Evolutionary conservation across 1,140 invertebrate genomes (phyloP), one percentile per base, ranked within the genome.

Genomic region (Rhynchophorus ferrugineus): DNA sequence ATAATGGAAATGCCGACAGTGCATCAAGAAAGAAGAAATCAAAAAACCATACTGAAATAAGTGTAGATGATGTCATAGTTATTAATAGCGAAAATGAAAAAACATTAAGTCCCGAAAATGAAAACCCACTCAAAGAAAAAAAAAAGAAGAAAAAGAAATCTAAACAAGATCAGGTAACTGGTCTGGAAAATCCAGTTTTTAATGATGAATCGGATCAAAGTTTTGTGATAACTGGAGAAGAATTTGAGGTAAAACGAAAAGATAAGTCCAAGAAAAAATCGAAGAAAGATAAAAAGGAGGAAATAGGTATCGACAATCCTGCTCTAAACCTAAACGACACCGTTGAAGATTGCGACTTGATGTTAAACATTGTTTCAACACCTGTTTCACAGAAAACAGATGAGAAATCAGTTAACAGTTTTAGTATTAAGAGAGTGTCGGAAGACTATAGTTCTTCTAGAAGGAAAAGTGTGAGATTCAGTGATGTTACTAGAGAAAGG

Each of bases 241-340:
- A 44, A 33, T 56, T 36, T 50, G 56, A 57, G 51, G 44, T 54
- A n/a, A 50, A 57, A 49, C 16, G 43, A 34, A 54, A 51, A 18
- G 43, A 60, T 9, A 56, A 58, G 48, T 22, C 38, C 34, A 56
- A 59, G 34, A 55, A 58, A 36, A 51, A 58, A 16, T 56, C 49
- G 36, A 58, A 56, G 37, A 54, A 51, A 18, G 5, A 6, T 5
- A 58, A 60, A 44, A 50, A 58, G 58, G 78, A 60, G 63, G 74
- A 57, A 5, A 41, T 33, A 21, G 60, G 55, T 16, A 11, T 61
- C 1, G 49, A 57, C 29, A 63, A 61, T 53, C 59, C 59, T 19
- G 55, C 54, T n/a, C 44, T 61, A 33, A 56, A 54, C 44, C 33
- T 58, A 43, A 44, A 52, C 24, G 45, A 50, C 22, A 34, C 54